Percentiles rank a stretch among this genome's conserved stretches.
Conservation (phyloP, 1,140 invertebrate genomes). For the Diprion similis region DNA sequence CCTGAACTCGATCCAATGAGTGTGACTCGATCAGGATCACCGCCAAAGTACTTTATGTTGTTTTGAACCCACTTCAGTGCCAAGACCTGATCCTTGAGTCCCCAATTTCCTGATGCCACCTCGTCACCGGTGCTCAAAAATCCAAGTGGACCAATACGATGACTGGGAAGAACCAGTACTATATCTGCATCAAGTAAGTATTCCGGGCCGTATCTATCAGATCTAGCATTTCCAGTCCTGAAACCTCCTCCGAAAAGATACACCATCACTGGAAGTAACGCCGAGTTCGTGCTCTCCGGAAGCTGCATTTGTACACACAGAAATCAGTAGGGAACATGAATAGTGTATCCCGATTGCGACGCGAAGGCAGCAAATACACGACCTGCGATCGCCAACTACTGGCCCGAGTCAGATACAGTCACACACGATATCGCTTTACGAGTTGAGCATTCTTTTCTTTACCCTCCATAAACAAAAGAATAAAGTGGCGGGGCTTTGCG, state of each 20-base stretch:
- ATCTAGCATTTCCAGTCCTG: slow-evolving; percentile 48
- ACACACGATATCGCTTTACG: too few species aligned
- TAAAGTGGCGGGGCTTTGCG: too few species aligned
- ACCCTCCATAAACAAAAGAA: too few species aligned
- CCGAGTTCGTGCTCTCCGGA: background rate
- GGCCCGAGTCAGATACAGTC: too few species aligned
- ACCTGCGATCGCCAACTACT: too few species aligned
- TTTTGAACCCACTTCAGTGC: slow-evolving; percentile 60
- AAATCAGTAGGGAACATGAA: too few species aligned
- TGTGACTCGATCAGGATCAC: slow-evolving; percentile 44
- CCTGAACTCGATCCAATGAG: slow-evolving; percentile 42
- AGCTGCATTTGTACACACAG: background rate
- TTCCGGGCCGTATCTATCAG: slow-evolving; percentile 51
- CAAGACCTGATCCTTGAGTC: slow-evolving; percentile 60
- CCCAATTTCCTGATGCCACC: slow-evolving; percentile 54
- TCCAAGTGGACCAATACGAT: slow-evolving; percentile 64
- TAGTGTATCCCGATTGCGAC: too few species aligned
- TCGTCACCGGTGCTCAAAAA: slow-evolving; percentile 60
- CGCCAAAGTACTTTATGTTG: slow-evolving; percentile 47
- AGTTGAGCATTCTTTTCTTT: too few species aligned
- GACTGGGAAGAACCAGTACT: slow-evolving; percentile 66
- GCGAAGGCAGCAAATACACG: too few species aligned
- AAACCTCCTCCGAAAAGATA: slow-evolving; percentile 63
- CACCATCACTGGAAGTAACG: slow-evolving; percentile 57
- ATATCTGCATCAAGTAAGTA: slow-evolving; percentile 65